Evolutionary conservation across 2,888 invertebrate genomes (phyloP).

Genomic region (Epinotia nisella): DNA sequence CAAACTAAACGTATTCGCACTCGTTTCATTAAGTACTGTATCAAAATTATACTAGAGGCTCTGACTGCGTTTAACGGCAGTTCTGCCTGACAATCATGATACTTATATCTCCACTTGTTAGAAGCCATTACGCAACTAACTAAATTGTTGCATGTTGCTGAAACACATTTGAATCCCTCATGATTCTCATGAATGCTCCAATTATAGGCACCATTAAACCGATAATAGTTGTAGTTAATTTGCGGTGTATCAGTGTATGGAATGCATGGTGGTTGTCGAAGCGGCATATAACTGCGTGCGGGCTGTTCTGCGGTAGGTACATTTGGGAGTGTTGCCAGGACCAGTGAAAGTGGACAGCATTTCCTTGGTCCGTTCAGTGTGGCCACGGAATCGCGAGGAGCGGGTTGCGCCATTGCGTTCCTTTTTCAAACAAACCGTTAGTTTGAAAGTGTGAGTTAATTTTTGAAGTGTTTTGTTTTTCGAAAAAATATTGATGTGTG

Average conservation of each 20-base stretch:
- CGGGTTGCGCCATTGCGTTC: slow-evolving; percentile 57
- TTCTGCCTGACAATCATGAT: not conserved
- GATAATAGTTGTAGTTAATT: slow-evolving; percentile 70
- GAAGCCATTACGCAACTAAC: slow-evolving; percentile 36
- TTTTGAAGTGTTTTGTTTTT: slow-evolving; percentile 14
- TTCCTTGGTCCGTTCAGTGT: slow-evolving; percentile 62
- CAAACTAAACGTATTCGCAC: too few relatives aligned
- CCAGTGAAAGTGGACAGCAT: slow-evolving; percentile 76
- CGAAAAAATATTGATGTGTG: slow-evolving; percentile 1
- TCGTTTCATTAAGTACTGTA: too few relatives aligned
- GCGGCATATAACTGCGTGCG: slow-evolving; percentile 69
- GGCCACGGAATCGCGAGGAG: slow-evolving; percentile 55
- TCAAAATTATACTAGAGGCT: not conserved
- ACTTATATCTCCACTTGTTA: slow-evolving; percentile 4
- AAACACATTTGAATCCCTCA: slow-evolving; percentile 73
- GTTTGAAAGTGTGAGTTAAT: slow-evolving; percentile 46
- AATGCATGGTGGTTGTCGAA: slow-evolving; percentile 66
- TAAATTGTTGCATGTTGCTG: slow-evolving; percentile 52
- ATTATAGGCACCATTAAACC: slow-evolving; percentile 65
- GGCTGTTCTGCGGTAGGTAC: slow-evolving; percentile 60
- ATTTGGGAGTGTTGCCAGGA: slow-evolving; percentile 66
- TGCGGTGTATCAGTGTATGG: slow-evolving; percentile 66
- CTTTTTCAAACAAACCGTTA: slow-evolving; percentile 55
- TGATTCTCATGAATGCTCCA: slow-evolving; percentile 73
- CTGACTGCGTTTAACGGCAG: not conserved